These are phyloP conservation scores for Eupsilia transversa DNA, from an alignment of 2,888 invertebrate species.

Conservation along the genomic window DNA sequence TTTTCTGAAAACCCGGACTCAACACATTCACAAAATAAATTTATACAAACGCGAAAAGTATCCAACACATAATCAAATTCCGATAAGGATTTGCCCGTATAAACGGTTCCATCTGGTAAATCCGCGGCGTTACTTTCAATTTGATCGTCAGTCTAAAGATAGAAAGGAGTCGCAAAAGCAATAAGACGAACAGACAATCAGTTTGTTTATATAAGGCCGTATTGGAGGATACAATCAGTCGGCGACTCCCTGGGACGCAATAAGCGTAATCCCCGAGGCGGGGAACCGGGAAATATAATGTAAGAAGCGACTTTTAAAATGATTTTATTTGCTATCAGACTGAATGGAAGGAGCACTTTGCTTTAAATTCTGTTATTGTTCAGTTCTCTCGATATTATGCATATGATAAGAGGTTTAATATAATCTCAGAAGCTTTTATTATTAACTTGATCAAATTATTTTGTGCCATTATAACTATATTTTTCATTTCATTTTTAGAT, in stretches of 20 bases:
- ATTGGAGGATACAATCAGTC: slow-evolving; percentile 84
- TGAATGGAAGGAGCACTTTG: slow-evolving; percentile 31
- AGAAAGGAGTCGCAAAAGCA: slow-evolving; percentile 76
- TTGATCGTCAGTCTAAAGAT: slow-evolving; percentile 68
- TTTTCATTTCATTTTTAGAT: neutral
- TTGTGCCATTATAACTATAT: neutral
- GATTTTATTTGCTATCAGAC: slow-evolving; percentile 40
- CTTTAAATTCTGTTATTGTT: slow-evolving; percentile 22
- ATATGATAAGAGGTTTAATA: neutral
- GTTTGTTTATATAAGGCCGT: slow-evolving; percentile 85
- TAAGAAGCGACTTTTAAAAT: slow-evolving; percentile 70
- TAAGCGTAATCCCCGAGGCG: slow-evolving; percentile 85
- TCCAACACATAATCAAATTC: slow-evolving; percentile 60
- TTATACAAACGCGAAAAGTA: slow-evolving; percentile 35
- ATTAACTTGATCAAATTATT: neutral
- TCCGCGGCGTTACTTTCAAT: slow-evolving; percentile 66
- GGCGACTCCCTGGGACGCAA: slow-evolving; percentile 83
- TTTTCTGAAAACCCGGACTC: neutral
- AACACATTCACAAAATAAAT: slow-evolving; percentile 16
- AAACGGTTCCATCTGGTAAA: slow-evolving; percentile 70
- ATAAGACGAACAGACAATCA: slow-evolving; percentile 83
- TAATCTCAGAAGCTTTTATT: neutral
- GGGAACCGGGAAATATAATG: slow-evolving; percentile 66
- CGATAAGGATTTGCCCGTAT: slow-evolving; percentile 63
- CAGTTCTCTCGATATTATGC: neutral